phyloP scores from a whole-genome alignment of 2,888 invertebrate genomes.

The Spilosoma lubricipeda region DNA sequence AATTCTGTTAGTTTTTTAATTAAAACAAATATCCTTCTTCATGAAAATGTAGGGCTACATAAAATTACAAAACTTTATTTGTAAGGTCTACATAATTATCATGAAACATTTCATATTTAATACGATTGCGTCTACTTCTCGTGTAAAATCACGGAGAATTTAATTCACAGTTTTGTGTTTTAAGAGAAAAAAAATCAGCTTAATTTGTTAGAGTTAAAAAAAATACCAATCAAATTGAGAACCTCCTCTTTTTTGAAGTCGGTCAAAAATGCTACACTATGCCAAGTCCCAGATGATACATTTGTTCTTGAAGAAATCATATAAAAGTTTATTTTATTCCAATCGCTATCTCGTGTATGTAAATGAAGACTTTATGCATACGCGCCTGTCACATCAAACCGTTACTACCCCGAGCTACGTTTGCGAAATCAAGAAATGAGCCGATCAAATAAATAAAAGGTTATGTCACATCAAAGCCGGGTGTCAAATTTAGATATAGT shows the following conservation, averaged over 20 bases:
- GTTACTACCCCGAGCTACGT: not conserved
- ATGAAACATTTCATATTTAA: too few relatives aligned
- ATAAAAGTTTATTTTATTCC: conserved; percentile 5
- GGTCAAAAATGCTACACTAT: not conserved
- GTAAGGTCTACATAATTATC: too few relatives aligned
- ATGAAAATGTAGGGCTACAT: too few relatives aligned
- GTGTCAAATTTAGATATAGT: not conserved
- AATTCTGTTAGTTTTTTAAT: too few relatives aligned
- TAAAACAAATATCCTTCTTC: too few relatives aligned
- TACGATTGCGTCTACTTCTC: too few relatives aligned
- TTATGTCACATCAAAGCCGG: not conserved
- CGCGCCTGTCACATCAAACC: not conserved
- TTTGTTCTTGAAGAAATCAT: not conserved
- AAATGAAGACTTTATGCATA: not conserved
- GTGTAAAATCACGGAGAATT: too few relatives aligned
- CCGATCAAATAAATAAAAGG: not conserved
- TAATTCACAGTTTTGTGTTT: not conserved
- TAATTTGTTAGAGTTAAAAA: not conserved
- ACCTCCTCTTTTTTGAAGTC: too few relatives aligned
- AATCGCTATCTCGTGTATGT: not conserved
- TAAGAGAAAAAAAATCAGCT: not conserved
- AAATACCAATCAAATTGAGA: too few relatives aligned
- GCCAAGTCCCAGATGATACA: not conserved
- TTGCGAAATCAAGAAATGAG: not conserved
- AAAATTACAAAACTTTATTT: too few relatives aligned